Evolutionary conservation across 2,888 invertebrate species (phyloP).

Genomic region (Hydriomena furcata): DNA sequence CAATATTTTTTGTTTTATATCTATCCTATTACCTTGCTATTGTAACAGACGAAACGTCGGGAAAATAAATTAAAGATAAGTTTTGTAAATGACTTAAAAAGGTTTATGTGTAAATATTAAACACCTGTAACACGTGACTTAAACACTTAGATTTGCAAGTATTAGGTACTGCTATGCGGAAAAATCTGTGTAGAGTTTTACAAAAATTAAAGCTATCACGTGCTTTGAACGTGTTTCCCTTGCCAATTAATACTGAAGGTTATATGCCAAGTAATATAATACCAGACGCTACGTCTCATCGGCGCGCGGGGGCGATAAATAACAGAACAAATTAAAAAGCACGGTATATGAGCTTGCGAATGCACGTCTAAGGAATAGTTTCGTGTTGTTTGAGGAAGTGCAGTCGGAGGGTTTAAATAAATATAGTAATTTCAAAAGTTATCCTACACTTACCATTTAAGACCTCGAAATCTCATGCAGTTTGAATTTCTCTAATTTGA

Average conservation of each 20-base stretch:
- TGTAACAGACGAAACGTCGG: too few species aligned
- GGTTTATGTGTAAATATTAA: too few species aligned
- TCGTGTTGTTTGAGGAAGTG: conserved; percentile 7
- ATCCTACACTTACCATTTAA: background rate
- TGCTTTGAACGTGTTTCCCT: background rate
- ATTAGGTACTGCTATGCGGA: too few species aligned
- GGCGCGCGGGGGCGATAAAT: conserved; percentile 56
- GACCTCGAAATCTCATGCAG: too few species aligned
- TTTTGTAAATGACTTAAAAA: too few species aligned
- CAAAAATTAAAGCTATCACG: background rate
- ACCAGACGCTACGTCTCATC: conserved; percentile 27
- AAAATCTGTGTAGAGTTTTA: background rate
- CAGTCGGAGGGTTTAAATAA: background rate
- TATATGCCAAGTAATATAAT: conserved; percentile 15
- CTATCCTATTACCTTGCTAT: too few species aligned
- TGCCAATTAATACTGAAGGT: conserved; percentile 15
- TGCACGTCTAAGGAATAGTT: conserved; percentile 20
- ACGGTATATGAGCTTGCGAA: conserved; percentile 27
- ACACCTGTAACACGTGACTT: too few species aligned
- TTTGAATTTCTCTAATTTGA: too few species aligned
- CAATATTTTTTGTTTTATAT: too few species aligned
- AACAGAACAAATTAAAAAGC: conserved; percentile 70
- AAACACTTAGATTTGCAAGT: background rate
- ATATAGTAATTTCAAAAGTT: too few species aligned
- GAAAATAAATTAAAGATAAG: too few species aligned